Conservation (phyloP, 1,140 invertebrate species). For the Zaprionus camerounensis region DNA sequence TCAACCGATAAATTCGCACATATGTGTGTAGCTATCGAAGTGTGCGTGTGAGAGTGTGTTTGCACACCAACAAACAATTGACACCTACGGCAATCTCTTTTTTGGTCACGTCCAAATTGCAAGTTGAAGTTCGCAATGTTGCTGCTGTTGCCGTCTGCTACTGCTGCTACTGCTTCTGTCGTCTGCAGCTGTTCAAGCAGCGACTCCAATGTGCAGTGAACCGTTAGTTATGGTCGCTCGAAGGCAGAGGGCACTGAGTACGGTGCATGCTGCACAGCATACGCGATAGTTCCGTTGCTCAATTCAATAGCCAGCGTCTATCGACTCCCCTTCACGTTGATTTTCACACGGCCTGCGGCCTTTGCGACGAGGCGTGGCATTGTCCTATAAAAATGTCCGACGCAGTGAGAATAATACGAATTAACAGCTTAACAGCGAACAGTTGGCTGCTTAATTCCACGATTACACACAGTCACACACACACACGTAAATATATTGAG, state of each 20-base stretch:
- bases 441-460: constrained; percentile 51
- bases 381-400: constrained; percentile 3
- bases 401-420: constrained; percentile 48
- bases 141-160: constrained; percentile 7
- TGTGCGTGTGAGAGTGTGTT: constrained; percentile 24
- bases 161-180: constrained; percentile 16
- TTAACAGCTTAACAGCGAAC: constrained; percentile 53
- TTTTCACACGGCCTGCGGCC: neutral
- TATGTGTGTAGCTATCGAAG: constrained; percentile 33
- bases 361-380: constrained; percentile 21
- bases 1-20: constrained; percentile 83
- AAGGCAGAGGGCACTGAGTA: constrained; percentile 17
- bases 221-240: constrained; percentile 75
- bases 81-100: constrained; percentile 78
- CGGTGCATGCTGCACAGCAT: constrained; percentile 45
- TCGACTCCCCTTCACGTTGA: constrained; percentile 38
- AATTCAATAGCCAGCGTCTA: constrained; percentile 52
- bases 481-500: neutral
- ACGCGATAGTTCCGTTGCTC: constrained; percentile 59
- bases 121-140: constrained; percentile 60
- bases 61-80: constrained; percentile 79
- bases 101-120: constrained; percentile 67
- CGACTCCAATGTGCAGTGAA: constrained; percentile 64
- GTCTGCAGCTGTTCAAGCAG: constrained; percentile 24
- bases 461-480: constrained; percentile 28